Percentiles rank a stretch among this genome's conserved stretches.
Conservation (phyloP, 2,888 invertebrate genomes). For the Brachyopa scutellaris region DNA sequence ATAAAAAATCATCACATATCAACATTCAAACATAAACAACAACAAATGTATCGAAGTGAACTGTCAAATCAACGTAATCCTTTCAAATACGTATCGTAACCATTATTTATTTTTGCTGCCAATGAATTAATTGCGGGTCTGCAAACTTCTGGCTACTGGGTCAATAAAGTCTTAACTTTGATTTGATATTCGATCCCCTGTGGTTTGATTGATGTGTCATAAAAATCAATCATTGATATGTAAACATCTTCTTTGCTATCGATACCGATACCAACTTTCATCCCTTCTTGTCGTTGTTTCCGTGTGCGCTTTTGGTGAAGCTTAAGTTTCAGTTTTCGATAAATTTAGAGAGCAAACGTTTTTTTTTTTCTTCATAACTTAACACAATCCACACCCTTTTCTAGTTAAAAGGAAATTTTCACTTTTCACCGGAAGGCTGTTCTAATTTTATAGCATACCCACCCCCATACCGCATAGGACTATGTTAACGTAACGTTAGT, state of each 20-base stretch:
- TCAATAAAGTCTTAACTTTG: neutral
- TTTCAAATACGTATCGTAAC: neutral
- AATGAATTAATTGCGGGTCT: conserved; percentile 30
- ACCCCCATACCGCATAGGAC: no score
- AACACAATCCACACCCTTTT: conserved; percentile 35
- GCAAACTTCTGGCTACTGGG: conserved; percentile 10
- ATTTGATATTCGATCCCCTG: conserved; percentile 28
- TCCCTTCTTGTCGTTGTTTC: no score
- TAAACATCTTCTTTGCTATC: conserved; percentile 2
- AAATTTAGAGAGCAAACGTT: conserved; percentile 3
- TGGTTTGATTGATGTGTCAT: conserved; percentile 40
- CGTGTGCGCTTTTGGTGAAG: neutral
- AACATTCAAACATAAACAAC: conserved; percentile 1
- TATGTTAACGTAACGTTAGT: neutral
- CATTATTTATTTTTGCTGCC: conserved; percentile 24
- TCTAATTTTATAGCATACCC: conserved; percentile 35
- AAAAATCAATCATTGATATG: conserved; percentile 38
- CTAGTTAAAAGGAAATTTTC: conserved; percentile 39
- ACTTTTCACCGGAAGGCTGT: conserved; percentile 45
- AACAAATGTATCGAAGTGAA: neutral
- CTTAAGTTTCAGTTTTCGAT: neutral
- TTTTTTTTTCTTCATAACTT: neutral
- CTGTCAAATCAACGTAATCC: conserved; percentile 8
- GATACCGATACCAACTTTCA: neutral
- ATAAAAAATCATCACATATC: conserved; percentile 27